Conservation (phyloP, 35 echinoderm and acorn worm genomes). For the Ptychodera flava region DNA sequence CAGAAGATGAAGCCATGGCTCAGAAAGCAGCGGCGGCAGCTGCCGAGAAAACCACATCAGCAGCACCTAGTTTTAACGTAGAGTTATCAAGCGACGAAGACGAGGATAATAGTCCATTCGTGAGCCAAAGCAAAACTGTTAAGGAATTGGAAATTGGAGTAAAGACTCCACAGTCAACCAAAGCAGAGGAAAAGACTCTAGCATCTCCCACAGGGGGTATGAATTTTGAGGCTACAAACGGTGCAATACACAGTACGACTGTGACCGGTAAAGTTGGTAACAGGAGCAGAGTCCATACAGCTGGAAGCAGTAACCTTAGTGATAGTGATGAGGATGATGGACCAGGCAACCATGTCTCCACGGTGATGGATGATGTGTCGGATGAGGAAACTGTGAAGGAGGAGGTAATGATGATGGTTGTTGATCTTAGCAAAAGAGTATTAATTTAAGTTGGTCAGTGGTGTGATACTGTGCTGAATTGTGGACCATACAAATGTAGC, state of each 20-base stretch:
- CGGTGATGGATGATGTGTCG: not conserved
- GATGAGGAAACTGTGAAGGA: not conserved
- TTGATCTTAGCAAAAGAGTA: constrained; percentile 52
- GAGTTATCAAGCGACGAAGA: constrained; percentile 65
- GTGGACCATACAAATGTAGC: too few species aligned
- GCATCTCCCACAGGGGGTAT: not conserved
- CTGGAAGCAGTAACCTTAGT: not conserved
- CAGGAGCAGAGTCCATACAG: not conserved
- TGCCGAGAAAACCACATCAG: not conserved
- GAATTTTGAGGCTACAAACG: not conserved
- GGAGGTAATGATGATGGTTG: too few species aligned
- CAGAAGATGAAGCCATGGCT: constrained; percentile 57
- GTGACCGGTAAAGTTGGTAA: not conserved
- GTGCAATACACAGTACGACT: not conserved
- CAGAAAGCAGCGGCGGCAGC: not conserved
- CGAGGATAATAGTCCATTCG: not conserved
- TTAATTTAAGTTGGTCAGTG: constrained; percentile 8
- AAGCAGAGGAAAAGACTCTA: not conserved
- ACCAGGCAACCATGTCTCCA: not conserved
- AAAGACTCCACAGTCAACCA: constrained; percentile 22
- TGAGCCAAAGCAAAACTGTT: constrained; percentile 38
- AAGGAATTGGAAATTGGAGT: not conserved
- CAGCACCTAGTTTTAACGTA: constrained; percentile 36
- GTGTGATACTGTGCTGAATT: too few species aligned
- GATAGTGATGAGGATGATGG: not conserved